These are phyloP conservation scores for Tragelaphus buxtoni DNA, from an alignment of 2,113 vertebrate species.

Conservation along the genomic window DNA sequence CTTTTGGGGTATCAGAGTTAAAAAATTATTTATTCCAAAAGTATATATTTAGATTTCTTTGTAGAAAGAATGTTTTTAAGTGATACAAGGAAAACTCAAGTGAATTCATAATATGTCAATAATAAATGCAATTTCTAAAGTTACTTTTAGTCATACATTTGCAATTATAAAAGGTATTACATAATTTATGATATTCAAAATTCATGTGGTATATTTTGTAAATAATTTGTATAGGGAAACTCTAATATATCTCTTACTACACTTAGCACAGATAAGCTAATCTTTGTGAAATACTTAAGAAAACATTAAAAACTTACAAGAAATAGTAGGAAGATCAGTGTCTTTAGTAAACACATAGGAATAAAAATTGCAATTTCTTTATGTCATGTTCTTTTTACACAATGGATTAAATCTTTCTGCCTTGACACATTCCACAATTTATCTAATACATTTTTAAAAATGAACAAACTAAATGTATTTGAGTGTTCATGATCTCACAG, in stretches of 20 bases:
- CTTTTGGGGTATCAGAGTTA: neutral
- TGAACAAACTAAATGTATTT: too few species aligned
- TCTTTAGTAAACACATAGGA: too few species aligned
- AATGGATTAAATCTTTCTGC: too few species aligned
- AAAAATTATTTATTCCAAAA: neutral
- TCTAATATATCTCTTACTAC: slow-evolving; percentile 1
- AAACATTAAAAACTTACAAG: too few species aligned
- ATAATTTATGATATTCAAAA: slow-evolving; percentile 43
- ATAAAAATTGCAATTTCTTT: too few species aligned
- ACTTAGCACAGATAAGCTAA: slow-evolving; percentile 26
- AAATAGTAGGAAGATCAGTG: too few species aligned
- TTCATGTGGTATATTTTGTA: neutral
- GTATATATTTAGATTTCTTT: neutral
- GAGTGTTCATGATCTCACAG: too few species aligned
- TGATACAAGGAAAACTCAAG: neutral
- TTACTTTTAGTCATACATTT: neutral
- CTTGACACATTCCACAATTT: too few species aligned
- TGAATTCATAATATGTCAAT: neutral
- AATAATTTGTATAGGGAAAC: slow-evolving; percentile 40
- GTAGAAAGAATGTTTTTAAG: neutral
- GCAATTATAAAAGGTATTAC: slow-evolving; percentile 8
- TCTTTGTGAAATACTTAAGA: too few species aligned
- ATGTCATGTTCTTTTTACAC: too few species aligned
- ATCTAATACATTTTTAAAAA: too few species aligned
- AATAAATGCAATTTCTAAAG: neutral